Percentiles rank a stretch among this genome's conserved stretches.
Evolutionary conservation across 2,797 vertebrate genomes (phyloP).

Genomic region (Oceanodroma leucorhoa): DNA sequence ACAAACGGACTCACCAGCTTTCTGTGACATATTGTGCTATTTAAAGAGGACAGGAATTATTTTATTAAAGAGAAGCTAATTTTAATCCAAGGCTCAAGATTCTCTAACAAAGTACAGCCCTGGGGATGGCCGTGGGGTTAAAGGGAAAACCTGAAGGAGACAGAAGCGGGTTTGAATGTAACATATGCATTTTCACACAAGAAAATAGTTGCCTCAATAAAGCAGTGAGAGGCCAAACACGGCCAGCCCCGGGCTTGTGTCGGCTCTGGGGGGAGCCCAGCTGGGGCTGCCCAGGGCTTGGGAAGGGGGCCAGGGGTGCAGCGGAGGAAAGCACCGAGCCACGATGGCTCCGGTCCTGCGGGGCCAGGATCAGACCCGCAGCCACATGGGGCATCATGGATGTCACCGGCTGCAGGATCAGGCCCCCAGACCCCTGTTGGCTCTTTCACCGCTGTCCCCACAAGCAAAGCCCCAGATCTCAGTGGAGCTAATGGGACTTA

Average conservation of each 20-base stretch:
- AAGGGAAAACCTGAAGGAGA: neutral
- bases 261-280: neutral
- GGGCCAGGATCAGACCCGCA: neutral
- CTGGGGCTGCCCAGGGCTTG: neutral
- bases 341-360: accelerated
- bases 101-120: neutral
- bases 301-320: neutral
- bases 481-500: constrained; percentile 46
- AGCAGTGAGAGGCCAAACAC: neutral
- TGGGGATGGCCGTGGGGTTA: neutral
- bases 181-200: accelerated
- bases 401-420: neutral
- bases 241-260: neutral
- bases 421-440: neutral
- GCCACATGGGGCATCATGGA: accelerated
- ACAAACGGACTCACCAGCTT: neutral
- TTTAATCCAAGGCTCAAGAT: neutral
- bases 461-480: neutral
- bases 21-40: constrained; percentile 10
- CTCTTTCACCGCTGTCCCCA: neutral
- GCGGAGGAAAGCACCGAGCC: accelerated
- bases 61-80: constrained; percentile 30
- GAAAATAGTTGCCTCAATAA: neutral
- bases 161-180: neutral
- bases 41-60: constrained; percentile 24